These are phyloP conservation scores for Andrena flavipes DNA, from an alignment of 2,888 invertebrate genomes.

Conservation along the genomic window DNA sequence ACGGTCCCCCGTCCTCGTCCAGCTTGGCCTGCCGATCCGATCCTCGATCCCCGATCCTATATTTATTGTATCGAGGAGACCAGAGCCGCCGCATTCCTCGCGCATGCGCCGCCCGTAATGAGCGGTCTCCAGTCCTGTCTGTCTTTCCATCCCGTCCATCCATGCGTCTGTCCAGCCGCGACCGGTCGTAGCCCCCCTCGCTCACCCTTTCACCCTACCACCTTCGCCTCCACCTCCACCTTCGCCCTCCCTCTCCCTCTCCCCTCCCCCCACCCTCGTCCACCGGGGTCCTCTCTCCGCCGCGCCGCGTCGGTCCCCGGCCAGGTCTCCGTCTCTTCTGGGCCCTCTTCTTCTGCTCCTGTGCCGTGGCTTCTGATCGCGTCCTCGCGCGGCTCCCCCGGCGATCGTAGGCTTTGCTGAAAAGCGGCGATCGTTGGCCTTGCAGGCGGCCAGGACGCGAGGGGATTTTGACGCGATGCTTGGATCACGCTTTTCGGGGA, in stretches of 20 bases:
- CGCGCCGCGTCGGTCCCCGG: constrained; percentile 10
- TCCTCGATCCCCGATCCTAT: constrained; percentile 77
- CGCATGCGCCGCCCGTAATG: constrained; percentile 83
- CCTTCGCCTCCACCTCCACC: constrained; percentile 38
- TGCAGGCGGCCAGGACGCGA: not conserved
- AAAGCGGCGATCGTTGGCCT: constrained; percentile 23
- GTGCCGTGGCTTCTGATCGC: constrained; percentile 35
- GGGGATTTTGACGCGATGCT: not conserved
- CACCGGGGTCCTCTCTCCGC: constrained; percentile 10
- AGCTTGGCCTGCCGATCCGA: constrained; percentile 65
- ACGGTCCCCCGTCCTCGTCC: constrained; percentile 58
- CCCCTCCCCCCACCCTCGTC: constrained; percentile 31
- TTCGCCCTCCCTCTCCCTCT: constrained; percentile 29
- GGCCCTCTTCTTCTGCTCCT: not conserved
- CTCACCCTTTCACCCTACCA: constrained; percentile 54
- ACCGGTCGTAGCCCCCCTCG: constrained; percentile 65
- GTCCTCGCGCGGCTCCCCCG: constrained; percentile 4
- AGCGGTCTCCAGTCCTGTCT: constrained; percentile 82
- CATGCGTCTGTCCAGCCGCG: constrained; percentile 70
- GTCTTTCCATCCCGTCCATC: constrained; percentile 79
- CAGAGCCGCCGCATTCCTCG: constrained; percentile 82
- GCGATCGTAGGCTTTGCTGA: constrained; percentile 18
- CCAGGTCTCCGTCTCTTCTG: not conserved
- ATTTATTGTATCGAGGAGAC: constrained; percentile 81
- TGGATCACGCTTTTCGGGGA: too few relatives aligned